Evolutionary conservation across 37 sponge, comb jelly and placozoan species (phyloP).

Genomic region (Spongilla lacustris): DNA sequence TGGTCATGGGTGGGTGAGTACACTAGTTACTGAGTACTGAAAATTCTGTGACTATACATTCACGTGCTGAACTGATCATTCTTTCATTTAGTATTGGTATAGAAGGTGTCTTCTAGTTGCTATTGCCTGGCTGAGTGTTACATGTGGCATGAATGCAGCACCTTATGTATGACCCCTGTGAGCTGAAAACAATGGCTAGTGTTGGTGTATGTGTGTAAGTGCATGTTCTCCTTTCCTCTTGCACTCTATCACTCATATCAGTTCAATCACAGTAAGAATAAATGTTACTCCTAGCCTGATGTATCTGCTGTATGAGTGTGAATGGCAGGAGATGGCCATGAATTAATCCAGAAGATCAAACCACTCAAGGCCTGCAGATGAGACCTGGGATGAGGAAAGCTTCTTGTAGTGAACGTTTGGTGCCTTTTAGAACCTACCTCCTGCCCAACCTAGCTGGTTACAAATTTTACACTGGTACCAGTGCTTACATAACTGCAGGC

Average conservation of each 20-base stretch:
- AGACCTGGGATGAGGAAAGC: constrained; percentile 1
- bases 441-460: background rate
- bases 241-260: background rate
- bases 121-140: background rate
- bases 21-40: background rate
- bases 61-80: background rate
- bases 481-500: background rate
- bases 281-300: constrained; percentile 1
- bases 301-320: constrained; percentile 1
- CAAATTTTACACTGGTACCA: background rate
- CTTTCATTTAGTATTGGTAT: background rate
- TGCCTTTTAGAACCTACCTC: background rate
- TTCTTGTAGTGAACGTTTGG: background rate
- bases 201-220: background rate
- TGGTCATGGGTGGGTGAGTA: constrained; percentile 1
- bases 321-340: background rate
- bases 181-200: background rate
- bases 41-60: background rate
- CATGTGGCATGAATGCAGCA: background rate
- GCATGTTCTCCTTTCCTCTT: background rate
- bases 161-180: background rate
- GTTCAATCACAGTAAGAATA: constrained; percentile 1
- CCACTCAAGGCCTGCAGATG: background rate
- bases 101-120: background rate
- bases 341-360: background rate